Conservation (phyloP, 2,797 vertebrate species). For the Notoglanidium macrostoma region DNA sequence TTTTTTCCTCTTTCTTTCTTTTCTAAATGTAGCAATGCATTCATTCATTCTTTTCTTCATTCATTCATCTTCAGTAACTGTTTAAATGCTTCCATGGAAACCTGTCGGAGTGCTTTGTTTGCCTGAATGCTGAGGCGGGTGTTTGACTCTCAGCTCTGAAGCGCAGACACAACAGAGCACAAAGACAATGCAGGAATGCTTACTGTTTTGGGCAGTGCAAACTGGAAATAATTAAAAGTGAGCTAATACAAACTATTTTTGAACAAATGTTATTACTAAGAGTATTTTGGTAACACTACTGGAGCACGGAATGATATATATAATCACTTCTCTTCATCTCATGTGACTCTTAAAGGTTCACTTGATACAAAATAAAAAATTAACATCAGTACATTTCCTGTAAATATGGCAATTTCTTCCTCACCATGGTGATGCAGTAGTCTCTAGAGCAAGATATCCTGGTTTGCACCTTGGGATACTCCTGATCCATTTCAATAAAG, state of each 20-base stretch:
- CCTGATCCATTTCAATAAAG: conserved; percentile 21
- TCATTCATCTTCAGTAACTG: neutral
- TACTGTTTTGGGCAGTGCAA: neutral
- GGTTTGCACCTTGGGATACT: too few relatives aligned
- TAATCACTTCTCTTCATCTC: neutral
- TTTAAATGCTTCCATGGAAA: neutral
- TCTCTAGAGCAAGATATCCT: neutral
- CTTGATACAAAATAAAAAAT: neutral
- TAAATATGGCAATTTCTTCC: neutral
- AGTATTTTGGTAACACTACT: neutral
- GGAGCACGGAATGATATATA: neutral
- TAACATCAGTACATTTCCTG: neutral
- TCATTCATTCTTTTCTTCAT: neutral
- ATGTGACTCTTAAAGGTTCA: neutral
- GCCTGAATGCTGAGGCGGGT: neutral
- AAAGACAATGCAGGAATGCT: neutral
- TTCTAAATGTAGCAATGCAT: neutral
- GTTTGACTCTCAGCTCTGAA: neutral
- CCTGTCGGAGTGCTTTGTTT: neutral
- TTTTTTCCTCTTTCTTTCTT: neutral
- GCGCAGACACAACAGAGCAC: neutral
- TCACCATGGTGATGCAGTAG: neutral
- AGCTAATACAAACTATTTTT: neutral
- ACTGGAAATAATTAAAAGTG: neutral
- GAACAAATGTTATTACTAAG: neutral